A percentile compares a stretch with the other conserved stretches of the same genome.
phyloP scores from a whole-genome alignment of 2,797 vertebrate species.

The Loris lydekkerianus region DNA sequence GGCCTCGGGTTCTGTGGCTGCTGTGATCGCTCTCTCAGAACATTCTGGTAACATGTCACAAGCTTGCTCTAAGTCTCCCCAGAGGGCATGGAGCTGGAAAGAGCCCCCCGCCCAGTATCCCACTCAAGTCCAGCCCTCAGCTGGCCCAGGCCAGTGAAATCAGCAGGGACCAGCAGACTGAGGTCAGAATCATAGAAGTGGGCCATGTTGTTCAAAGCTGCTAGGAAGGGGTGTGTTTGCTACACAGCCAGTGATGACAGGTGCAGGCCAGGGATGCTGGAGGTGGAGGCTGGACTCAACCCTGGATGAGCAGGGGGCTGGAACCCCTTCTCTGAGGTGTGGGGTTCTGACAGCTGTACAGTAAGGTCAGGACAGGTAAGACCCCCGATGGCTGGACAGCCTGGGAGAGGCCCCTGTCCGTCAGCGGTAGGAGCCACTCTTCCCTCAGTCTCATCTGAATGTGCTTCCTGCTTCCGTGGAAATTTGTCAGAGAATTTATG shows the following conservation, averaged over 20 bases:
- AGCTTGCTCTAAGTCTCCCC: not conserved
- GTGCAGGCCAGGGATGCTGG: accelerated
- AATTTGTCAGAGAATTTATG: not conserved
- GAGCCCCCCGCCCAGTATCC: accelerated
- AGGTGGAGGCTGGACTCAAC: accelerated
- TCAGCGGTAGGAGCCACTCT: not conserved
- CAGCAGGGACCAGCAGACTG: not conserved
- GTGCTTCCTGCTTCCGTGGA: not conserved
- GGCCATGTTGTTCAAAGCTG: not conserved
- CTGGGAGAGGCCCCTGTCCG: not conserved
- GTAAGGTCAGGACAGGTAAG: not conserved
- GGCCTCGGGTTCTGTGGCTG: not conserved
- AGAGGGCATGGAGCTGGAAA: no score
- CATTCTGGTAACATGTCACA: not conserved
- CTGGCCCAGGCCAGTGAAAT: accelerated
- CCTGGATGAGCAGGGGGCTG: no score
- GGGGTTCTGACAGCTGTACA: not conserved
- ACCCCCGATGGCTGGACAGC: accelerated
- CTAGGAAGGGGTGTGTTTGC: accelerated
- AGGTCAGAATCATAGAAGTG: not conserved
- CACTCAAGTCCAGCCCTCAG: not conserved
- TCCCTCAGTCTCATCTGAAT: not conserved
- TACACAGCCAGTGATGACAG: not conserved
- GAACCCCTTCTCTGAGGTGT: not conserved
- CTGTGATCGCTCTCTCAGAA: not conserved